A percentile compares a stretch with the other conserved stretches of the same genome.
phyloP scores from a whole-genome alignment of 2,797 vertebrate genomes.

The Chiloscyllium punctatum region DNA sequence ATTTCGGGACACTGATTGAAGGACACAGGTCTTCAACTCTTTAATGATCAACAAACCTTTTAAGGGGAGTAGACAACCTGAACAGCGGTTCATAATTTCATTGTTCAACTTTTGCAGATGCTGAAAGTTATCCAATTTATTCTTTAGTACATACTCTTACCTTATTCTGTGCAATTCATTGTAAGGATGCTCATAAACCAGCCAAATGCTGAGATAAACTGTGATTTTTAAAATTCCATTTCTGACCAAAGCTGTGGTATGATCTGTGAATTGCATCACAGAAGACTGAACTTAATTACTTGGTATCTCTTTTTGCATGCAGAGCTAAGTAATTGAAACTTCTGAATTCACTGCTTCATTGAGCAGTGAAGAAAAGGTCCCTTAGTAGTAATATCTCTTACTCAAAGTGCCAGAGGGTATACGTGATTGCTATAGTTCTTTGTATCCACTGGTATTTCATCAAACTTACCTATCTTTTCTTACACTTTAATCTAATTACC shows the following conservation, averaged over 20 bases:
- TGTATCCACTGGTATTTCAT: background rate
- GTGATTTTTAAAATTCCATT: background rate
- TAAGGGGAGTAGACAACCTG: background rate
- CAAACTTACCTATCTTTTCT: background rate
- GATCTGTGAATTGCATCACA: conserved; percentile 8
- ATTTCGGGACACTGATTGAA: background rate
- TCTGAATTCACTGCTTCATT: conserved; percentile 4
- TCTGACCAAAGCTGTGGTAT: background rate
- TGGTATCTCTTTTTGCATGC: background rate
- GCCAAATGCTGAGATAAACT: background rate
- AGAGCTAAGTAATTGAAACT: background rate
- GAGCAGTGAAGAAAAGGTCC: conserved; percentile 23
- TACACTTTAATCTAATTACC: background rate
- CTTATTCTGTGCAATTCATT: background rate
- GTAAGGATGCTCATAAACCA: background rate
- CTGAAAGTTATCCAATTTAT: background rate
- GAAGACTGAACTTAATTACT: conserved; percentile 11
- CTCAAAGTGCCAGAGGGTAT: background rate
- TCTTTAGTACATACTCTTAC: background rate
- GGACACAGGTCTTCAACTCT: background rate
- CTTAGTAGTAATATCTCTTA: background rate
- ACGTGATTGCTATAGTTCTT: background rate
- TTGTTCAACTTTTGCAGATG: background rate
- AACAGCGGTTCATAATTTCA: background rate
- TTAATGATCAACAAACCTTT: background rate